Conservation (phyloP, 1,140 invertebrate species). For the Oryctes rhinoceros region DNA sequence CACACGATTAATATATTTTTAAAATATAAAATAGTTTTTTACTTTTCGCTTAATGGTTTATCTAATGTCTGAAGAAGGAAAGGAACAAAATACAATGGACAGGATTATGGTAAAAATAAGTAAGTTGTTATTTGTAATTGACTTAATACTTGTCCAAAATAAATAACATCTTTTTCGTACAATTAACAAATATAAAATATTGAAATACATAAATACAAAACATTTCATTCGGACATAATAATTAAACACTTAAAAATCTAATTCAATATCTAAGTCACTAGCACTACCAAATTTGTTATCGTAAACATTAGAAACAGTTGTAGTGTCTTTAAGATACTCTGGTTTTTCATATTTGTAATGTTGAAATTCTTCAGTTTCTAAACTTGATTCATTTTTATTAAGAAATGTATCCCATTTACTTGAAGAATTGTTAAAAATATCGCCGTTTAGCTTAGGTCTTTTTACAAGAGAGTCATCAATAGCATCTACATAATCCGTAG, state of each 20-base stretch:
- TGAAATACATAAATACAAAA: no score
- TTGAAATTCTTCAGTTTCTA: no score
- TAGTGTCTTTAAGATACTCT: not conserved
- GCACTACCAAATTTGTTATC: slow-evolving; percentile 4
- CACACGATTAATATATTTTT: no score
- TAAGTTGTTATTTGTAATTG: no score
- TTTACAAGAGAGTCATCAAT: not conserved
- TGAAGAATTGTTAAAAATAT: not conserved
- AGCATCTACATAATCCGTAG: no score
- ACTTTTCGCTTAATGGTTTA: not conserved
- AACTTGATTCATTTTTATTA: not conserved
- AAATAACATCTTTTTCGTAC: no score
- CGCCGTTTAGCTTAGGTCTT: not conserved
- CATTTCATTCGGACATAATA: no score
- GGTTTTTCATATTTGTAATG: not conserved
- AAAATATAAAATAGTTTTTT: slow-evolving; percentile 43
- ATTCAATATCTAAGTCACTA: not conserved
- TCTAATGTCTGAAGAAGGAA: no score
- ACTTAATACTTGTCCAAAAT: no score
- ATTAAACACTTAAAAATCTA: not conserved
- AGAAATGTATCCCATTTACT: not conserved
- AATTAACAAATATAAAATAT: no score
- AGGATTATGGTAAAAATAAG: no score
- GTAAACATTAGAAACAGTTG: not conserved
- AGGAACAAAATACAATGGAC: no score